Evolutionary conservation across 1,140 invertebrate genomes (phyloP).

Genomic region (Solenopsis invicta): DNA sequence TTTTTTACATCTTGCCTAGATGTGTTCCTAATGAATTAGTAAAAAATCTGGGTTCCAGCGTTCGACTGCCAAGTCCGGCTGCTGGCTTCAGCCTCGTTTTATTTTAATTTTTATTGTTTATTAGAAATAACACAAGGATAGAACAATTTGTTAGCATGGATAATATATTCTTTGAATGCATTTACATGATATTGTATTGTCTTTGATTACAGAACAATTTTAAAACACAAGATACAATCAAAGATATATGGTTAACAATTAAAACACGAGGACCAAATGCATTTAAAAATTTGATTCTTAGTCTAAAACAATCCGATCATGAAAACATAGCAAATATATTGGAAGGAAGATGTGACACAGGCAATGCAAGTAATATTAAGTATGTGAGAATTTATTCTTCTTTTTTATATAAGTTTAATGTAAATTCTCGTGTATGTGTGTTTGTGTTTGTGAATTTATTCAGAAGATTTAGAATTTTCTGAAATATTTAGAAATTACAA

Average conservation of each 20-base stretch:
- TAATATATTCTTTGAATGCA: too few relatives aligned
- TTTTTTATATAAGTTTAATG: background rate
- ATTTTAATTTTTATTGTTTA: too few relatives aligned
- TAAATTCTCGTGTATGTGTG: background rate
- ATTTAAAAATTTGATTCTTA: constrained; percentile 75
- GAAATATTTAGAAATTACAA: background rate
- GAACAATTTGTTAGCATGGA: too few relatives aligned
- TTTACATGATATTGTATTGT: too few relatives aligned
- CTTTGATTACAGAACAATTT: constrained; percentile 69
- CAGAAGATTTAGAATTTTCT: background rate
- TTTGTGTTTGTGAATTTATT: too few relatives aligned
- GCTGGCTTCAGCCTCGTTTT: too few relatives aligned
- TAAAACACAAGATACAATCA: constrained; percentile 49
- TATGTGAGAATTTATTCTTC: background rate
- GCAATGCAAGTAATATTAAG: background rate
- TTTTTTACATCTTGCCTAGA: too few relatives aligned
- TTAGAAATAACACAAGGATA: too few relatives aligned
- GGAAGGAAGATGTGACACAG: constrained; percentile 33
- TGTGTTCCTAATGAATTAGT: too few relatives aligned
- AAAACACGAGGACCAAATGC: constrained; percentile 81
- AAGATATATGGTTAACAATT: constrained; percentile 76
- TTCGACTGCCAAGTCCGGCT: too few relatives aligned
- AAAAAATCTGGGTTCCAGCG: too few relatives aligned
- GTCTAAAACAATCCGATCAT: constrained; percentile 75
- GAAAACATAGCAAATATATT: constrained; percentile 73